phyloP scores from a whole-genome alignment of 2,888 invertebrate genomes.

The Tetanocera ferruginea region DNA sequence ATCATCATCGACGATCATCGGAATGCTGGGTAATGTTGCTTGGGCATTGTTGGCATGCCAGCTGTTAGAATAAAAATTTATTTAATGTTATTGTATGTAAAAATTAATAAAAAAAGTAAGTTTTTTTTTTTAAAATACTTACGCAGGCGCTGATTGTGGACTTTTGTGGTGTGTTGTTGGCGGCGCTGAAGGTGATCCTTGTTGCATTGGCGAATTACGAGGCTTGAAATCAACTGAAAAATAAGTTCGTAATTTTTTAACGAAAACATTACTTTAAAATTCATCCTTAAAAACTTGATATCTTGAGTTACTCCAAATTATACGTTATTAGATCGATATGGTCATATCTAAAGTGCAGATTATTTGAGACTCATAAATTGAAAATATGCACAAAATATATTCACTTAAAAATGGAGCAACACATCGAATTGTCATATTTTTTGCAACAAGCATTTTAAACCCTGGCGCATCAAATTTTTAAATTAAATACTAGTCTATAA shows the following conservation, averaged over 20 bases:
- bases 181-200: slow-evolving; percentile 72
- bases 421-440: no score
- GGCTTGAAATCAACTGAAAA: slow-evolving; percentile 71
- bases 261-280: slow-evolving; percentile 8
- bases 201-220: slow-evolving; percentile 74
- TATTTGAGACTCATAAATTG: no score
- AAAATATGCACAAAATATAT: no score
- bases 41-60: slow-evolving; percentile 77
- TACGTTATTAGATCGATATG: no score
- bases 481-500: no score
- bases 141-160: slow-evolving; percentile 70
- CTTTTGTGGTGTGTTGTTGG: slow-evolving; percentile 65
- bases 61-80: slow-evolving; percentile 63
- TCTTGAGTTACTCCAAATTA: no score
- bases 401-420: no score
- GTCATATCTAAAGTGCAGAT: no score
- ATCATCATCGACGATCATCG: slow-evolving; percentile 82
- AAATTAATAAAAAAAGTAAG: neutral
- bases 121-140: slow-evolving; percentile 51
- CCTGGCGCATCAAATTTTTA: no score
- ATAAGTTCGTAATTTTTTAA: slow-evolving; percentile 20
- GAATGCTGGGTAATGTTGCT: slow-evolving; percentile 81
- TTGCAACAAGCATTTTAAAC: no score
- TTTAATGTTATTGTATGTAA: neutral
- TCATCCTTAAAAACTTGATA: no score